Conservation (phyloP, 2,888 invertebrate genomes). For the Hyposoter didymator region DNA sequence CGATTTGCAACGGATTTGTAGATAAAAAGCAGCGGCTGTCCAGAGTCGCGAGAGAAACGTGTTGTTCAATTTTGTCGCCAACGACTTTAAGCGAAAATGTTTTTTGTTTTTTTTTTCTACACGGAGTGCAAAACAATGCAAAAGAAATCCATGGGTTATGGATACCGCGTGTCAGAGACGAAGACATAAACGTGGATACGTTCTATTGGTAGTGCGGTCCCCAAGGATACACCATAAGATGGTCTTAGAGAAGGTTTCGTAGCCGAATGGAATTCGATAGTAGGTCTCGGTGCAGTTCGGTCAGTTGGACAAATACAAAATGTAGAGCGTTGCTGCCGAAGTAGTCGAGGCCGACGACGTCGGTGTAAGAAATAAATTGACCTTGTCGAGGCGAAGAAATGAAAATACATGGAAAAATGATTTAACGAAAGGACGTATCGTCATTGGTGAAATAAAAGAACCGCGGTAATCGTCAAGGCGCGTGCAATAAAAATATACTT, state of each 20-base stretch:
- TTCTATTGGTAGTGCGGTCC: constrained; percentile 3
- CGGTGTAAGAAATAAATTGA: not conserved
- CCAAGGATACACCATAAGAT: constrained; percentile 16
- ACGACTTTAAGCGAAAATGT: not conserved
- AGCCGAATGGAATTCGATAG: constrained; percentile 49
- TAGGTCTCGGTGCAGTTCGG: not conserved
- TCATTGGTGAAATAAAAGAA: not conserved
- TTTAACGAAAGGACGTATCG: not conserved
- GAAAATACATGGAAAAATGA: constrained; percentile 6
- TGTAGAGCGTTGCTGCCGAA: not conserved
- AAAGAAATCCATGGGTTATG: not conserved
- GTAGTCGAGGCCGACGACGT: too few relatives aligned
- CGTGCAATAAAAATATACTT: constrained; percentile 47
- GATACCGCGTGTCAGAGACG: not conserved
- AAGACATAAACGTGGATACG: constrained; percentile 34
- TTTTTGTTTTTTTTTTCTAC: not conserved
- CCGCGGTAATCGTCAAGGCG: not conserved
- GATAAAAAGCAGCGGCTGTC: too few relatives aligned
- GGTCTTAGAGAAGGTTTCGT: constrained; percentile 8
- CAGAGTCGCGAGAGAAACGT: not conserved
- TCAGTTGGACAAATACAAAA: constrained; percentile 6
- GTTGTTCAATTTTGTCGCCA: not conserved
- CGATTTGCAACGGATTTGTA: too few relatives aligned
- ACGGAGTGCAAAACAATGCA: not conserved
- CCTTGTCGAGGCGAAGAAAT: not conserved